These are phyloP conservation scores for Erynnis tages DNA, from an alignment of 2,888 invertebrate species.

Conservation along the genomic window DNA sequence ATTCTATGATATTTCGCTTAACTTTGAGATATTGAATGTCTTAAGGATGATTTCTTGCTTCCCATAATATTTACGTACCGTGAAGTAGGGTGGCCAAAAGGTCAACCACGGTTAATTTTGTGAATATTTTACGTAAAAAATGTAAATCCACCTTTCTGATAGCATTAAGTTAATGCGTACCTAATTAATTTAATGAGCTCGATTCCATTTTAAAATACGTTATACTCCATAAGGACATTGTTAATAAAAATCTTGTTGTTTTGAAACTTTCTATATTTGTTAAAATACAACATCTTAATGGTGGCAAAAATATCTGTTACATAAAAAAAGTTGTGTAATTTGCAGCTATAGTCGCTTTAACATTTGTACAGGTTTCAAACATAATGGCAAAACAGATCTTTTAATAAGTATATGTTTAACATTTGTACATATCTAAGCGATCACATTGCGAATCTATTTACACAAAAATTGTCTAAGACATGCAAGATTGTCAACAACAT, in stretches of 20 bases:
- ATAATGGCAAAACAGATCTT: constrained; percentile 42
- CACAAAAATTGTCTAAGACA: constrained; percentile 66
- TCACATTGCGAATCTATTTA: constrained; percentile 54
- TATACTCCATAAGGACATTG: neutral
- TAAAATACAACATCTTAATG: constrained; percentile 22
- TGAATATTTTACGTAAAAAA: no score
- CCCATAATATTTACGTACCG: no score
- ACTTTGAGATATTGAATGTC: no score
- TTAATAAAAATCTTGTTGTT: neutral
- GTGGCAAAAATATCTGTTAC: constrained; percentile 20
- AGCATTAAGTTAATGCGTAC: no score
- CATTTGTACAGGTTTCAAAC: constrained; percentile 67
- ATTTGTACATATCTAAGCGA: constrained; percentile 41
- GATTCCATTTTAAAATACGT: no score
- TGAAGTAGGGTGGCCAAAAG: no score
- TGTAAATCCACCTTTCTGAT: no score
- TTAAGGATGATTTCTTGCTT: no score
- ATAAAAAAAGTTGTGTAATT: constrained; percentile 22
- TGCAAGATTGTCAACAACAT: constrained; percentile 60
- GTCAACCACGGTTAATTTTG: no score
- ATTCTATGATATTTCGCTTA: no score
- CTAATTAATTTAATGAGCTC: no score
- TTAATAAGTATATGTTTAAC: constrained; percentile 27
- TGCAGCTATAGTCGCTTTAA: constrained; percentile 41
- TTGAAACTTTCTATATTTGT: constrained; percentile 15